These are phyloP conservation scores for Hypolimnas misippus DNA, from an alignment of 2,888 invertebrate species.

Conservation along the genomic window DNA sequence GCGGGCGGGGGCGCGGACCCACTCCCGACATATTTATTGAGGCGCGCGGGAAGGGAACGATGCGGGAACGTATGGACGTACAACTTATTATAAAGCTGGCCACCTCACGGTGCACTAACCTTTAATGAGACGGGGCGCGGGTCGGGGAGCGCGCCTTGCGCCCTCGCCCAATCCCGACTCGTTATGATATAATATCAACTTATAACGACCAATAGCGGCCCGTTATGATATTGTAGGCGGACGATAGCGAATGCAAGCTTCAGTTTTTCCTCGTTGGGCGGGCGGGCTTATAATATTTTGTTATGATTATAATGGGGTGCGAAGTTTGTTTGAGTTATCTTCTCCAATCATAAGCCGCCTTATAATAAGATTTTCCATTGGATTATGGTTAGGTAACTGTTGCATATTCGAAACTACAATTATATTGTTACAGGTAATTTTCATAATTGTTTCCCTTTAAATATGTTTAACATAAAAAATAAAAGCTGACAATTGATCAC, in stretches of 20 bases:
- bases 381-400: conserved; percentile 10
- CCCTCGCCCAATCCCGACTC: conserved; percentile 80
- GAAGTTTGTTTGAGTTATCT: conserved; percentile 48
- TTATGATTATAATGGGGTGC: conserved; percentile 78
- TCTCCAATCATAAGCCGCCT: conserved; percentile 46
- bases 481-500: too few relatives aligned
- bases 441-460: neutral
- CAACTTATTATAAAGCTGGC: conserved; percentile 74
- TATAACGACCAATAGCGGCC: conserved; percentile 80
- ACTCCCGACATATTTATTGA: conserved; percentile 77
- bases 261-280: conserved; percentile 76
- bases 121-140: conserved; percentile 66
- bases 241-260: conserved; percentile 61
- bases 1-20: conserved; percentile 59
- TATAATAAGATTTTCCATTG: conserved; percentile 26
- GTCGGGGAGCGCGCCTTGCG: conserved; percentile 64
- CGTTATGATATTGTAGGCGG: conserved; percentile 84
- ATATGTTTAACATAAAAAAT: too few relatives aligned
- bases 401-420: neutral
- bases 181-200: conserved; percentile 87
- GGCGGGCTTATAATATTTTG: conserved; percentile 79
- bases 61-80: conserved; percentile 65
- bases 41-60: conserved; percentile 58
- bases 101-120: conserved; percentile 72
- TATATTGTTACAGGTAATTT: neutral